Base-by-base conservation (phyloP, 2,888 invertebrate genomes). In the Colletes collaris region DNA sequence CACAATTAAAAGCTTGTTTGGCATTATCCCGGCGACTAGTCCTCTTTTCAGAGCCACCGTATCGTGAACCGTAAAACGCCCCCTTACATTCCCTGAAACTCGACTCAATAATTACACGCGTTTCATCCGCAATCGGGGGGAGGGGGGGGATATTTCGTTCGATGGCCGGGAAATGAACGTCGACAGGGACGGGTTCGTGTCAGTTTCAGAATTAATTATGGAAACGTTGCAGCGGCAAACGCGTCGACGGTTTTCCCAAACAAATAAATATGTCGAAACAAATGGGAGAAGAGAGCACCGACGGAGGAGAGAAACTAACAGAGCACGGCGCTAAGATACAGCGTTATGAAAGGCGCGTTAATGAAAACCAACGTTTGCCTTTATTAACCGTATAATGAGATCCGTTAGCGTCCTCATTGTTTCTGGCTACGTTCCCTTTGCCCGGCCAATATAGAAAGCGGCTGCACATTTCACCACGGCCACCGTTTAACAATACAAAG, bases 1-100 rank as follows among this genome's bases (percentile, higher is more conserved):
- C 59, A 68, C 73, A 80, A 80, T 80, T 80, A 74, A 74, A 81
- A 69, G 74, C 74, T 59, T 66, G 81, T 68, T 52, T 27, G 79
- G 65, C 46, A 60, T 79, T 79, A 63, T 59, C 11, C 56, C n/a
- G 27, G 4, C 50, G 44, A 0, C 44, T 5, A 5, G 11, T 10
- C 3, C 35, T 8, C 37, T 65, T 76, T 76, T 66, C 64, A 46
- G 7, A 19, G 49, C 19, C 53, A 13, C 27, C 50, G 49, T 63
- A 44, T 56, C 50, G 56, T 35, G 37, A 62, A 65, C 70, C 72
- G 60, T 68, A 50, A 72, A 79, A 64, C 63, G 53, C 79, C 59
- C 27, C 53, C 67, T 67, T 59, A 49, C 71, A 40, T 55, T 58
- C 49, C 13, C 16, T 10, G 3, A 13, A n/a, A 11, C 6, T 35